Conservation (phyloP, 1,140 invertebrate species). For the Calycopis cecrops region DNA sequence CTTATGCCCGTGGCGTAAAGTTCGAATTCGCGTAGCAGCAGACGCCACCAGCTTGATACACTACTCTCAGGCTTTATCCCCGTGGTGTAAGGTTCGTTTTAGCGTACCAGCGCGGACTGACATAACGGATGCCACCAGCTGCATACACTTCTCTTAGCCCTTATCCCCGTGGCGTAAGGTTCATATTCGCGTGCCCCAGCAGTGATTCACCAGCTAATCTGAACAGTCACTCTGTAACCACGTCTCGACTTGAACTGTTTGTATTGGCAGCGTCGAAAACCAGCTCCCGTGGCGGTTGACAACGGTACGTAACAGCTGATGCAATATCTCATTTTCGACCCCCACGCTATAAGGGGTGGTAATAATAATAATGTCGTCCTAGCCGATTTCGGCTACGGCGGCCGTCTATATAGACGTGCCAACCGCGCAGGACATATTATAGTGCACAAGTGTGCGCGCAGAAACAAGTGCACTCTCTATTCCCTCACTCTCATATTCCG, state of each 20-base stretch:
- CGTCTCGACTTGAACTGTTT: slow-evolving; percentile 23
- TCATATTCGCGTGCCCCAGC: slow-evolving; percentile 11
- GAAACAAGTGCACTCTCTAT: too few relatives aligned
- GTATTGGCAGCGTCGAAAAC: slow-evolving; percentile 7
- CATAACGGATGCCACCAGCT: slow-evolving; percentile 7
- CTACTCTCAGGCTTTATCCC: neutral
- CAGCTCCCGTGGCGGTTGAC: neutral
- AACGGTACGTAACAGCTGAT: neutral
- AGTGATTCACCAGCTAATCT: slow-evolving; percentile 31
- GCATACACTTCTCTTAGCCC: neutral
- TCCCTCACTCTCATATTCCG: too few relatives aligned
- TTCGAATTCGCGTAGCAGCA: too few relatives aligned
- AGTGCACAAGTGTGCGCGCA: too few relatives aligned
- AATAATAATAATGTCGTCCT: too few relatives aligned
- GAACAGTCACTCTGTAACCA: slow-evolving; percentile 26
- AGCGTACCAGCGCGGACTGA: neutral
- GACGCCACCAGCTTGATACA: too few relatives aligned
- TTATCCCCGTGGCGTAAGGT: slow-evolving; percentile 16
- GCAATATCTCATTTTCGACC: too few relatives aligned
- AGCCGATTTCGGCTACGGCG: too few relatives aligned
- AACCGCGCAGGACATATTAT: too few relatives aligned
- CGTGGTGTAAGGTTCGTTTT: neutral
- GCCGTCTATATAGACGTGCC: too few relatives aligned
- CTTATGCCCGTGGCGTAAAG: too few relatives aligned
- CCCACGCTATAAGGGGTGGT: too few relatives aligned